Conservation (phyloP, 2,888 invertebrate species). For the Drosophila niveifrons region DNA sequence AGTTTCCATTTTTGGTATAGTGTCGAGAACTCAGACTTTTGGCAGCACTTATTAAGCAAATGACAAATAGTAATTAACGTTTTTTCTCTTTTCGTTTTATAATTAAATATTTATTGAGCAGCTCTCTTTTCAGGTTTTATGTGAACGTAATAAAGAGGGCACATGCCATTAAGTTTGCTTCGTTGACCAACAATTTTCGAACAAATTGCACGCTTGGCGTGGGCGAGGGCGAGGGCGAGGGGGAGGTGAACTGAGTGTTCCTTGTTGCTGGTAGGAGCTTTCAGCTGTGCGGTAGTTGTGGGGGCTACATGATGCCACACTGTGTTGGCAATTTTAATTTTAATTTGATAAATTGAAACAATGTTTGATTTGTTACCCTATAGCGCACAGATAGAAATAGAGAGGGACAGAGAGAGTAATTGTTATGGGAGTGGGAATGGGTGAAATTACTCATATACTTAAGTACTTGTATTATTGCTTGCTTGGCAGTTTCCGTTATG, state of each 20-base stretch:
- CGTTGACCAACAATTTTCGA: constrained; percentile 51
- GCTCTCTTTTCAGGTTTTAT: constrained; percentile 36
- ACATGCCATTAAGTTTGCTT: constrained; percentile 59
- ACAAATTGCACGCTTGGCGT: constrained; percentile 37
- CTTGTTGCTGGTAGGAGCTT: not conserved
- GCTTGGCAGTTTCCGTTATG: constrained; percentile 26
- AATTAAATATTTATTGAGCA: constrained; percentile 79
- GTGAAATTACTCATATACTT: constrained; percentile 35
- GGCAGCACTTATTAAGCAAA: constrained; percentile 47
- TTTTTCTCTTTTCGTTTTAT: constrained; percentile 50
- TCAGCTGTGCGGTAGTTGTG: not conserved
- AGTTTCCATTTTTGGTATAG: constrained; percentile 5
- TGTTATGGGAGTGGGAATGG: not conserved
- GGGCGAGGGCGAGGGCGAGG: not conserved
- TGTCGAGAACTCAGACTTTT: constrained; percentile 30
- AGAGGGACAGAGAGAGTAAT: not conserved
- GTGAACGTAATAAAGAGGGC: constrained; percentile 37
- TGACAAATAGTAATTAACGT: constrained; percentile 65
- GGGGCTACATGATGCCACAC: constrained; percentile 22
- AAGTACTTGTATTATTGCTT: constrained; percentile 25
- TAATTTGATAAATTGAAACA: constrained; percentile 72
- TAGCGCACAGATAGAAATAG: constrained; percentile 9
- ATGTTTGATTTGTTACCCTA: constrained; percentile 42
- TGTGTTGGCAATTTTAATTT: constrained; percentile 63
- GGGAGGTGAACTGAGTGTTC: not conserved